Base-by-base conservation (phyloP, 2,888 invertebrate genomes). In the Stegana nigrithorax region DNA sequence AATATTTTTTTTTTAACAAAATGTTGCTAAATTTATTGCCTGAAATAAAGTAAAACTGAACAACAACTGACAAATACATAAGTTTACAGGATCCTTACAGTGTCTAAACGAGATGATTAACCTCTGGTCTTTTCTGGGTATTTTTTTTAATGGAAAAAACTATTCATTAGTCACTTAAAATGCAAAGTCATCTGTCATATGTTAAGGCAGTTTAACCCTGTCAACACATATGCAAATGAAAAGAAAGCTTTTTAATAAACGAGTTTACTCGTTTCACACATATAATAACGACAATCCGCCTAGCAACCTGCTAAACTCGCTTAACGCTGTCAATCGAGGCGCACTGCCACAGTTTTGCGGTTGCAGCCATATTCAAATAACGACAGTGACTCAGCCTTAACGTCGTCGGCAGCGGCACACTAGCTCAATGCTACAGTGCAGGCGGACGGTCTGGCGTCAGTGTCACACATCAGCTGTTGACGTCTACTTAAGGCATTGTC, bases 341-440 rank as follows among this genome's bases (percentile, higher is more conserved):
- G 14, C 21, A 14, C 29, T 26, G 51, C 19, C 29, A 51, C 14
- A 19, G 19, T 19, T 55, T 36, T 55, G 32, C 21, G 21, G 17
- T 23, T 55, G 53, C 53, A 55, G 21, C 14, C 32, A 55, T 55
- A 55, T 55, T 55, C 32, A 55, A 55, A 55, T 36, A 32, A 55
- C 36, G 32, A 32, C 14, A 36, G 26, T 14, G 26, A 6, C 12
- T 50, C 36, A 32, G 53, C 36, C 19, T 36, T n/a, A n/a, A n/a
- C n/a, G n/a, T n/a, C n/a, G n/a, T n/a, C n/a, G n/a, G n/a, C n/a
- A 21, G 53, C 36, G 32, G 53, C 53, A 39, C 39, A 14, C 17
- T 39, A 17, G 39, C 39, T 39, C 19, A 23, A 12, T 6, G 23
- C 32, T 36, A 55, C 12, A 32, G 32, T 55, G 53, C 53, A 55